Percentiles rank a stretch among this genome's conserved stretches.
Evolutionary conservation across 1,140 invertebrate genomes (phyloP).

Genomic region (Tachypleus tridentatus): DNA sequence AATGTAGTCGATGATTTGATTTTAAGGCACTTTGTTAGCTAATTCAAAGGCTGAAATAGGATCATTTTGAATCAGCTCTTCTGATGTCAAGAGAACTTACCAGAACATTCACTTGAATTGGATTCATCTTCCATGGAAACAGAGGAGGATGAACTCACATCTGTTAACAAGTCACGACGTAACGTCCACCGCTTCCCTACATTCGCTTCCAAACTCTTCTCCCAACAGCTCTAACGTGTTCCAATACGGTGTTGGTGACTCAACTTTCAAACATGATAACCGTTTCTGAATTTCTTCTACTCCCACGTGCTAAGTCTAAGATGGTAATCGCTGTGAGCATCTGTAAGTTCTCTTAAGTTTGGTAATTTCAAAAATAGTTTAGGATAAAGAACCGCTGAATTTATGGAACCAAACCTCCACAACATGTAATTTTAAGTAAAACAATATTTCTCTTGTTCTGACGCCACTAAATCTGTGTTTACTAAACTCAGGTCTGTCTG

Average conservation of each 20-base stretch:
- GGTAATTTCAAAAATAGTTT: constrained; percentile 41
- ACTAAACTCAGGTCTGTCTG: constrained; percentile 36
- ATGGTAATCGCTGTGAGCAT: constrained; percentile 38
- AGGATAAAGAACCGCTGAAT: constrained; percentile 35
- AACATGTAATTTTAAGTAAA: constrained; percentile 39
- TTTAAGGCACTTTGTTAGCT: too few species aligned
- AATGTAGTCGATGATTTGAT: too few species aligned
- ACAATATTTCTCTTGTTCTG: constrained; percentile 41
- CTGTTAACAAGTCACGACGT: constrained; percentile 11
- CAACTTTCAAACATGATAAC: constrained; percentile 27
- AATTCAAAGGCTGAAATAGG: too few species aligned
- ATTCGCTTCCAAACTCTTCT: not conserved
- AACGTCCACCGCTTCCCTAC: constrained; percentile 11
- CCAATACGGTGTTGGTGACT: constrained; percentile 8
- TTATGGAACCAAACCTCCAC: constrained; percentile 34
- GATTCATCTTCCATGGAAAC: constrained; percentile 19
- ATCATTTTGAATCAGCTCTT: too few species aligned
- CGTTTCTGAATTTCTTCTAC: constrained; percentile 28
- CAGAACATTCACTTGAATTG: constrained; percentile 21
- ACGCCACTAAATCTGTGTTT: constrained; percentile 29
- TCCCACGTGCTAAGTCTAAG: constrained; percentile 31
- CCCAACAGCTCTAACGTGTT: constrained; percentile 1
- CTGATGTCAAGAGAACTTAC: too few species aligned
- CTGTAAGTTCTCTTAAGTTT: constrained; percentile 42
- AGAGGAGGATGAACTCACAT: constrained; percentile 9